These are phyloP conservation scores for Isotomurus palustris DNA, from an alignment of 2,888 invertebrate genomes.

Conservation along the genomic window DNA sequence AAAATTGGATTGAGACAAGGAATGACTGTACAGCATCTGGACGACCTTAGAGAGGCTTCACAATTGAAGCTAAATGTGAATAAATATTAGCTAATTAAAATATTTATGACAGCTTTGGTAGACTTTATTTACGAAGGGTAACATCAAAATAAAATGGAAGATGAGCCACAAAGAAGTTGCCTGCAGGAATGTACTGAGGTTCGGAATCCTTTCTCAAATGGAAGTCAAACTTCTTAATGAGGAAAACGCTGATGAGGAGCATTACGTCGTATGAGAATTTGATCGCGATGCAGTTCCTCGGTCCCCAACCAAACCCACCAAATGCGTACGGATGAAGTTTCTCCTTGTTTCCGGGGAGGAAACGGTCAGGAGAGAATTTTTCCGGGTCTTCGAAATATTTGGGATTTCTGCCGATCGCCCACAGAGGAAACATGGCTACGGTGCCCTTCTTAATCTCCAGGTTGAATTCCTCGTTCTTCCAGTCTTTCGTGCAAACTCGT, in stretches of 20 bases:
- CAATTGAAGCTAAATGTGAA: too few relatives aligned
- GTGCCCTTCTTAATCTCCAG: conserved; percentile 35
- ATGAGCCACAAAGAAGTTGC: conserved; percentile 18
- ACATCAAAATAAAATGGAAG: conserved; percentile 14
- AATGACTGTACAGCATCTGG: too few relatives aligned
- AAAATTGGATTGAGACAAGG: too few relatives aligned
- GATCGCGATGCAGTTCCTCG: conserved; percentile 25
- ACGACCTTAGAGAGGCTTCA: too few relatives aligned
- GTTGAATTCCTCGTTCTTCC: conserved; percentile 25
- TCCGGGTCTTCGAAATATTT: conserved; percentile 32
- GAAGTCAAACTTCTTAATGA: conserved; percentile 18
- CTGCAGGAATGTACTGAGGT: conserved; percentile 14
- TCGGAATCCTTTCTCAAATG: conserved; percentile 11
- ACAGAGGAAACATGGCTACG: conserved; percentile 28
- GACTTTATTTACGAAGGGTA: not conserved
- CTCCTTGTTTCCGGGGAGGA: conserved; percentile 34
- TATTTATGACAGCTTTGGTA: not conserved
- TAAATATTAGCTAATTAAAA: too few relatives aligned
- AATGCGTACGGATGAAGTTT: conserved; percentile 31
- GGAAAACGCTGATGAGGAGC: conserved; percentile 11
- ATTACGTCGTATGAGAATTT: conserved; percentile 21
- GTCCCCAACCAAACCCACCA: conserved; percentile 26
- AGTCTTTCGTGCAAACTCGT: conserved; percentile 39
- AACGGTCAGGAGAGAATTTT: conserved; percentile 37
- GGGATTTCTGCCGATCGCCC: conserved; percentile 31